Conservation (phyloP, 2,888 invertebrate species). For the Drosophila diplacantha region DNA sequence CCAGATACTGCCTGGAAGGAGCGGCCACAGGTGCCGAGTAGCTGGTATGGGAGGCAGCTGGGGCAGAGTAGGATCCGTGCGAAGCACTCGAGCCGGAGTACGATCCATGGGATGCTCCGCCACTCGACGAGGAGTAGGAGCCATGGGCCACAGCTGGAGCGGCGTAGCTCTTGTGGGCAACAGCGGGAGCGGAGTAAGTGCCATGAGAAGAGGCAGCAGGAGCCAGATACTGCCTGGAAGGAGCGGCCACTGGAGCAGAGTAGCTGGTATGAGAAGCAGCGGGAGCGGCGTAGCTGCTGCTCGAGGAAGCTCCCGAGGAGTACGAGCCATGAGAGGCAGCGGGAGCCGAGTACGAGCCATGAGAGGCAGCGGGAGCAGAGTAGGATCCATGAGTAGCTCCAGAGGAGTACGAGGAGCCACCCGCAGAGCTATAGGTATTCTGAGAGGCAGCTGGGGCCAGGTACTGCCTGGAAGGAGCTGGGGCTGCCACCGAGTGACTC, state of each 20-base stretch:
- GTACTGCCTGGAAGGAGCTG: constrained; percentile 33
- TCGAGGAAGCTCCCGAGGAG: constrained; percentile 24
- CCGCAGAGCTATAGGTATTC: constrained; percentile 9
- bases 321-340: constrained; percentile 16
- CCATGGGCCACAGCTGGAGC: constrained; percentile 24
- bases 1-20: constrained; percentile 37
- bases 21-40: constrained; percentile 26
- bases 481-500: constrained; percentile 15
- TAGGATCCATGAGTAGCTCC: constrained; percentile 16
- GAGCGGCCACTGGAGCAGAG: constrained; percentile 20
- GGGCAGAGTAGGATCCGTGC: constrained; percentile 32
- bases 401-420: constrained; percentile 5
- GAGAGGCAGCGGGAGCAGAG: constrained; percentile 23
- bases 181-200: constrained; percentile 26
- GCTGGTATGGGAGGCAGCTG: constrained; percentile 36
- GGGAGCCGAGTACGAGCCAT: constrained; percentile 25
- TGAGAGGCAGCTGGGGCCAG: constrained; percentile 29
- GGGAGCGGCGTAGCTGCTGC: constrained; percentile 15
- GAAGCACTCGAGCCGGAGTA: constrained; percentile 20
- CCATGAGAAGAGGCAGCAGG: constrained; percentile 10
- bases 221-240: constrained; percentile 17
- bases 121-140: constrained; percentile 8
- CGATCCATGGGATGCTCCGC: constrained; percentile 16
- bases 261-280: constrained; percentile 20
- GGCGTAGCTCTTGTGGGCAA: constrained; percentile 22